phyloP scores from a whole-genome alignment of 2,797 vertebrate species.

The Podarcis lilfordi region DNA sequence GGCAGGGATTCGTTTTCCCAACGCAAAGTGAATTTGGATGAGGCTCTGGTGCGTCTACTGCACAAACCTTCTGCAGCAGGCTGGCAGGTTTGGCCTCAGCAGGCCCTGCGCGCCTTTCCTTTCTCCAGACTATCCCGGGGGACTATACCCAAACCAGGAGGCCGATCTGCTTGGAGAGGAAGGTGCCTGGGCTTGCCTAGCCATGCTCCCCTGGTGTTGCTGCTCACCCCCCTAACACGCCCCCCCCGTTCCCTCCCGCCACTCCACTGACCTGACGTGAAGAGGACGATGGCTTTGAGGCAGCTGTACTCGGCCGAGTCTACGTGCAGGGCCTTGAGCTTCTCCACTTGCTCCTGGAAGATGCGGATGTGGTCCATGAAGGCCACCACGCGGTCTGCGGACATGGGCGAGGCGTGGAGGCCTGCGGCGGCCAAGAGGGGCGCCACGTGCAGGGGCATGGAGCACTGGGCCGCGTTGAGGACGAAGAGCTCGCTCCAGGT shows the following conservation, averaged over 20 bases:
- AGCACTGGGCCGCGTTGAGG: conserved; percentile 97
- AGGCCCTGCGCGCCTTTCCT: too few species aligned
- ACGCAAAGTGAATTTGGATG: not conserved
- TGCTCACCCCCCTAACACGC: too few species aligned
- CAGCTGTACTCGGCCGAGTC: conserved; percentile 99
- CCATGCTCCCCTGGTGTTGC: not conserved
- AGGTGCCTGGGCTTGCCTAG: too few species aligned
- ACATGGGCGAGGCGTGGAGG: conserved; percentile 98
- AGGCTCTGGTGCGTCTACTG: not conserved
- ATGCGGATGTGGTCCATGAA: conserved; percentile 99
- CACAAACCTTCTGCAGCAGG: not conserved
- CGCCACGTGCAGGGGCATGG: conserved; percentile 98
- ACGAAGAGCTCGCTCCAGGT: conserved; percentile 99
- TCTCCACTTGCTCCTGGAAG: conserved; percentile 99
- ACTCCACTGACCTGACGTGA: conserved; percentile 92
- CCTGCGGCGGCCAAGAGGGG: conserved; percentile 96
- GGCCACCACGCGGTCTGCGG: conserved; percentile 97
- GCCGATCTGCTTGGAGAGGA: not conserved
- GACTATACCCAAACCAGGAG: not conserved
- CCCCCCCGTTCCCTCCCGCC: not conserved
- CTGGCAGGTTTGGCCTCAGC: not conserved
- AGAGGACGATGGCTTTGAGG: conserved; percentile 98
- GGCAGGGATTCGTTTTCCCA: not conserved
- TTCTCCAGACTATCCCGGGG: not conserved
- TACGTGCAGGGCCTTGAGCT: conserved; percentile 97